phyloP scores from a whole-genome alignment of 2,113 vertebrate species.

The Paramormyrops kingsleyae region DNA sequence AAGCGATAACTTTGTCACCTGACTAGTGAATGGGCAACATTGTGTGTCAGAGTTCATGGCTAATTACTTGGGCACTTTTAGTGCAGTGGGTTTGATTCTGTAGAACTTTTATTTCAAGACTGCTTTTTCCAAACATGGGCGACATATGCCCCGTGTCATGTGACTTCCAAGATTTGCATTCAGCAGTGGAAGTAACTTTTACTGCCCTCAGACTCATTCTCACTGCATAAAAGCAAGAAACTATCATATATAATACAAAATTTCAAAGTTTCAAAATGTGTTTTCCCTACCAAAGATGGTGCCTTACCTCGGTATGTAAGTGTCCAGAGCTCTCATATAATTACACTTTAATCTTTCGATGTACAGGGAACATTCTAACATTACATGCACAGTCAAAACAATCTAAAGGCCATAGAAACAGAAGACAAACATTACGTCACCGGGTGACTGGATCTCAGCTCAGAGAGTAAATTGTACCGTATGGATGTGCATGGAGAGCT shows the following conservation, averaged over 20 bases:
- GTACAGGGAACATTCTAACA: constrained; percentile 15
- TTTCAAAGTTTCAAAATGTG: not conserved
- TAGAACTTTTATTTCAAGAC: not conserved
- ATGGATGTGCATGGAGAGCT: not conserved
- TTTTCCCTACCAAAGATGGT: not conserved
- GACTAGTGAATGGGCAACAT: not conserved
- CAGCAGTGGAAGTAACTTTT: not conserved
- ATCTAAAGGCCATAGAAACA: constrained; percentile 28
- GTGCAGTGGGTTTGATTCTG: not conserved
- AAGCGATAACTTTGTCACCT: not conserved
- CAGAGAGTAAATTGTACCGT: constrained; percentile 34
- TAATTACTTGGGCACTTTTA: not conserved
- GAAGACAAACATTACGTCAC: constrained; percentile 53
- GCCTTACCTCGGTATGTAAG: constrained; percentile 14
- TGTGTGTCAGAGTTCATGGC: not conserved
- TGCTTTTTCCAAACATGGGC: not conserved
- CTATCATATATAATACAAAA: not conserved
- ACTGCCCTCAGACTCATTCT: not conserved
- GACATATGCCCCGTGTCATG: not conserved
- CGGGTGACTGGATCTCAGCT: constrained; percentile 39
- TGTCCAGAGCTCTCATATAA: constrained; percentile 21
- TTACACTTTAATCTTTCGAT: constrained; percentile 3
- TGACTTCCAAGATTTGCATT: not conserved
- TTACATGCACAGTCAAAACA: constrained; percentile 28
- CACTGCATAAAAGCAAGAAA: not conserved